These are phyloP conservation scores for Tachyglossus aculeatus DNA, from an alignment of 2,797 vertebrate species.

Conservation along the genomic window DNA sequence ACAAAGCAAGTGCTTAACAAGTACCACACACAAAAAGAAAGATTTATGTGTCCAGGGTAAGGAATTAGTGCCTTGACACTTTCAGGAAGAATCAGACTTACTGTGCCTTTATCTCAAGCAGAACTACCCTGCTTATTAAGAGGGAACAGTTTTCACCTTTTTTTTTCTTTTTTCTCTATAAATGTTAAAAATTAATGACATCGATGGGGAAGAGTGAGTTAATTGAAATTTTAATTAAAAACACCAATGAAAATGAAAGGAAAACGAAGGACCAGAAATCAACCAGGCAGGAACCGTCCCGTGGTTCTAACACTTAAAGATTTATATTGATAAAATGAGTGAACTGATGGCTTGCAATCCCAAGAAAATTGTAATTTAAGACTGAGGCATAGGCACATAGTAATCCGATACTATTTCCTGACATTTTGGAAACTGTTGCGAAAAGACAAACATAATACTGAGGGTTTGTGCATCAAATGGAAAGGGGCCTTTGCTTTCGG, in stretches of 20 bases:
- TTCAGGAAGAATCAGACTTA: no score
- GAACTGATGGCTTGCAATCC: neutral
- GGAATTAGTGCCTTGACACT: no score
- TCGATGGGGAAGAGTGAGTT: neutral
- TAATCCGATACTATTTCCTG: no score
- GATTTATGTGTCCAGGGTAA: no score
- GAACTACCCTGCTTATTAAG: slow-evolving; percentile 36
- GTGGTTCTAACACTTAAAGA: neutral
- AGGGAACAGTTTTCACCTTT: neutral
- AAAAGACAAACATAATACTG: no score
- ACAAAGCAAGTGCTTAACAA: no score
- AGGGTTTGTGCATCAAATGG: no score
- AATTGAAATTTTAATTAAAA: slow-evolving; percentile 24
- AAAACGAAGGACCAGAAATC: slow-evolving; percentile 19
- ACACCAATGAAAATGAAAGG: slow-evolving; percentile 4
- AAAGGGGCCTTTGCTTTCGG: no score
- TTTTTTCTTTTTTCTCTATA: neutral
- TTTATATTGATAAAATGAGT: neutral
- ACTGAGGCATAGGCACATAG: no score
- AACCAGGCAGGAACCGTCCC: neutral
- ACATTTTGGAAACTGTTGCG: no score
- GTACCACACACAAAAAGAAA: no score
- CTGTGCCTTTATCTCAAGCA: neutral
- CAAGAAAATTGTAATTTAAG: neutral
- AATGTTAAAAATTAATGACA: slow-evolving; percentile 10